Evolutionary conservation across 1,140 invertebrate species (phyloP), one percentile per base, ranked within the genome.

Genomic region (Solenopsis invicta): DNA sequence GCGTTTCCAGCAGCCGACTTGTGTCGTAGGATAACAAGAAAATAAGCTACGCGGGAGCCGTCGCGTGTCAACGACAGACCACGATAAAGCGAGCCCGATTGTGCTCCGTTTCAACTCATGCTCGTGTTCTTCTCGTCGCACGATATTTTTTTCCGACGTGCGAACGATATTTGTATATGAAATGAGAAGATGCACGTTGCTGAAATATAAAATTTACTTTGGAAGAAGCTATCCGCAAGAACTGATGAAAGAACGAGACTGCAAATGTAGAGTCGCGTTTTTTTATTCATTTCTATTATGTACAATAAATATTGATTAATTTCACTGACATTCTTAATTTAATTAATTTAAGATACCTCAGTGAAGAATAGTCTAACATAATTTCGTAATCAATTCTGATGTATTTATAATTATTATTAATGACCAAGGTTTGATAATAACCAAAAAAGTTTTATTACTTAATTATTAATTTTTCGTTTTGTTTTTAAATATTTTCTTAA

Each of bases 11-110:
- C 12, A 48, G 37, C 13, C 52, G 67, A 72, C 67, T 74, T 48
- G 41, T 24, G 18, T 62, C 56, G 29, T 50, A 24, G 54, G 45
- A 48, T 77, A 48, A 56, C 41, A 41, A 77, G 62, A 61, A 74
- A 84, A 74, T 74, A 50, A 82, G 41, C 52, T 71, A 45, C 48
- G 12, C 37, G 21, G n/a, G 64, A 29, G 77, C 9, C 48, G 50
- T 81, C 48, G 48, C 48, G 24, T 37, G 21, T 48, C 52, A 72
- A 59, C 37, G 37, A 72, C 52, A 48, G 24, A 18, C 69, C 37
- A n/a, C 16, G 41, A 82, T 61, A 61, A 61, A 84, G 24, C 50
- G 16, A 66, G 45, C 13, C 66, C 16, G 34, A 78, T 78, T 21
- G 59, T 78, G 21, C 2, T 41, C 4, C 21, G 6, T 41, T 71